These are phyloP conservation scores for Dolichopus griseipennis DNA, from an alignment of 2,888 invertebrate genomes.

Conservation along the genomic window DNA sequence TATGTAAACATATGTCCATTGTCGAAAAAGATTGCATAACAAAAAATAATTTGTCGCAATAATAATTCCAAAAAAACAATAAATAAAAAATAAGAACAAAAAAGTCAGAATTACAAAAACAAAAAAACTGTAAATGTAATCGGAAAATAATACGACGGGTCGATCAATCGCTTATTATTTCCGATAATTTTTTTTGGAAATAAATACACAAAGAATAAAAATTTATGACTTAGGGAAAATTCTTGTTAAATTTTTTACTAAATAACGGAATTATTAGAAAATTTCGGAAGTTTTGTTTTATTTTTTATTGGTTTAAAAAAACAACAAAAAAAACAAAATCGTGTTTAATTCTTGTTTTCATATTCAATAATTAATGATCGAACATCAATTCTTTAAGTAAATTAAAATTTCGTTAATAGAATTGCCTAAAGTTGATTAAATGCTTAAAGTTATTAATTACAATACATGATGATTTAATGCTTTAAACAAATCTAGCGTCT, in stretches of 20 bases:
- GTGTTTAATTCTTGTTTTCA: not conserved
- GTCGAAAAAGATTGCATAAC: constrained; percentile 8
- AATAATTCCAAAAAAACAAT: constrained; percentile 3
- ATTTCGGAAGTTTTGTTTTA: not conserved
- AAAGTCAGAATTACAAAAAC: not conserved
- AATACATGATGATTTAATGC: no score
- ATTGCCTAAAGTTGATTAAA: no score
- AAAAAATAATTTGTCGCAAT: constrained; percentile 10
- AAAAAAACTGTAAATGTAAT: not conserved
- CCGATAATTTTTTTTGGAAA: not conserved
- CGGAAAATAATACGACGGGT: not conserved
- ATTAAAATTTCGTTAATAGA: not conserved
- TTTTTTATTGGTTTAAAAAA: not conserved
- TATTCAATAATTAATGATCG: not conserved
- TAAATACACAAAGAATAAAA: not conserved
- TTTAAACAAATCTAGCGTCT: no score
- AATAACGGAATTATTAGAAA: not conserved
- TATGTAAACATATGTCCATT: constrained; percentile 19
- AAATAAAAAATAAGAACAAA: not conserved
- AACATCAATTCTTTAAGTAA: not conserved
- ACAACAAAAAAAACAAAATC: not conserved
- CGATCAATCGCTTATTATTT: not conserved
- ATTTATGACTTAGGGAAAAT: constrained; percentile 7
- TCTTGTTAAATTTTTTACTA: not conserved
- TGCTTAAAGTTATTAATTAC: no score